Base-by-base conservation (phyloP, 1,140 invertebrate genomes). In the Neelides sp. region DNA sequence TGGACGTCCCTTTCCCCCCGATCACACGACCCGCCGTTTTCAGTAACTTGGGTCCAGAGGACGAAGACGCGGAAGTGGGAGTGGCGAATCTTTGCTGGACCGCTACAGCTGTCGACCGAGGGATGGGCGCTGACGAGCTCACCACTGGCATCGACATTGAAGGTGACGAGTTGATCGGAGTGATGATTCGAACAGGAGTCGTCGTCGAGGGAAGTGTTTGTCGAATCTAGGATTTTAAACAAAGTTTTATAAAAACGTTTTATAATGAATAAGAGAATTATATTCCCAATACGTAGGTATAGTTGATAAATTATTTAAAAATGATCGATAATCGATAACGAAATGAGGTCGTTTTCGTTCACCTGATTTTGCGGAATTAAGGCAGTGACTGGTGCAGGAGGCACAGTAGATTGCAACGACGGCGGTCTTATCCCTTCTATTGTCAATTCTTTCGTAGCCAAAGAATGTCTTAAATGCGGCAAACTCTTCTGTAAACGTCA, bases 391-490 rank as follows among this genome's bases (percentile, higher is more conserved):
- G 54, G 47, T 26, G 76, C 65, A 26, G 64, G 61, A 34, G 63
- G 57, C 36, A 54, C 58, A 17, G 68, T 48, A 36, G 65, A 60
- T 27, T 62, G 59, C 24, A 64, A 40, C 15, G 82, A 81, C 48
- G 91, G 93, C 8, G 92, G 84, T 64, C 82, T 78, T 57, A 97
- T 93, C 1, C 92, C 93, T 57, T 96, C 91, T 61, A 97, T 96
- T n/a, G 82, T 78, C 59, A 95, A 73, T 70, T 95, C 91, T 68
- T 87, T 85, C 35, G 78, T 83, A 39, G 86, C 81, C 48, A 97
- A 73, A 3, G 90, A 93, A 63, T 91, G 85, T 30, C 92, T 75
- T 39, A 97, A 71, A 55, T 92, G 76, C 28, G 93, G 92, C 64
- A 97, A 73, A 75, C 90, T 96, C 82, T 94, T 96, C 85, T 90